Evolutionary conservation across 53 echinoderm and acorn worm genomes (phyloP), one percentile per base, ranked within the genome.

Genomic region (Zoroaster sp.): DNA sequence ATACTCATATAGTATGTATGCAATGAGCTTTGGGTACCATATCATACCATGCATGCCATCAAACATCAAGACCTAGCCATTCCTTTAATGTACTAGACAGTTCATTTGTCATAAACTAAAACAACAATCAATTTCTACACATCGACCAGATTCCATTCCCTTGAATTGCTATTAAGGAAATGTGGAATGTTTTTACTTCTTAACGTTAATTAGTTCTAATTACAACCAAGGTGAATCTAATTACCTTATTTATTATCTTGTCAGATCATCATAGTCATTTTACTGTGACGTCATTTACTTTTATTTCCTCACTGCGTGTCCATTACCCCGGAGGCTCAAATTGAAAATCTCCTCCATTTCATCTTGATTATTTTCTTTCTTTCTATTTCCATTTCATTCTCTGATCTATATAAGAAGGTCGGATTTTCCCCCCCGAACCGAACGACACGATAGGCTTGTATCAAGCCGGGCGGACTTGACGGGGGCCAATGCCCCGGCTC

Each of bases 401-500:
- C 31, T 32, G 30, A 76, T 76, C 76, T 76, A 21, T 21, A 18
- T 59, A 59, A 59, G 63, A 59, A 21, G 17, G 35, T 34, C 5
- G 47, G 34, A 76, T 76, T 32, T 14, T 28, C 49, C 30, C 42
- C 15, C 33, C 30, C 51, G 51, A 51, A 42, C 76, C 49, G 2
- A 10, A 69, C 69, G 34, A 76, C 76, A 76, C 15, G 33, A n/a
- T n/a, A n/a, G 76, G 46, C 33, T 34, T 52, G 76, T 76, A 76
- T 34, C 76, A 69, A 35, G 36, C 13, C 3, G 66, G 31, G 8
- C 18, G n/a, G 28, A 49, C 46, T 32, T 15, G 12, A 47, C 45
- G 47, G 47, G 78, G 78, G 78, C 78, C 78, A 78, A 78, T 78
- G 59, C 78, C 78, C 77, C 55, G 21, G 55, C 78, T 59, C 76